Base-by-base conservation (phyloP, 2,797 vertebrate species). In the Ammospiza maritima region DNA sequence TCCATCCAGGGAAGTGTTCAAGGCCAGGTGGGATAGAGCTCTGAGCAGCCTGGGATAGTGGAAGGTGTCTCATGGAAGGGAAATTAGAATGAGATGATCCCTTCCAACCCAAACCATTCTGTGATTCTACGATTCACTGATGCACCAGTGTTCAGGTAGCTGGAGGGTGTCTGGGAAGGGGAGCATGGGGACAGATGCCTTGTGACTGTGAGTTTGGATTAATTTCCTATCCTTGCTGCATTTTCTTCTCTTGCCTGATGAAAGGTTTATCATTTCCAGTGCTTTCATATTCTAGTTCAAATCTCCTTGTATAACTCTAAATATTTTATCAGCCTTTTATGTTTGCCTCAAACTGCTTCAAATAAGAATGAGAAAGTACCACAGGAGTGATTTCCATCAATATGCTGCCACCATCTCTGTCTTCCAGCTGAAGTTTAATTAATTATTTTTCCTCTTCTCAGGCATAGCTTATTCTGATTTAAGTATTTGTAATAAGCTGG, bases 391-490 rank as follows among this genome's bases (percentile, higher is more conserved):
- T 91, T 87, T 83, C 53, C 20, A 36, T n/a, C 47, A 44, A 1
- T 58, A 10, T 81, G 38, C 76, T 84, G 47, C 32, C 77, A 84
- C 22, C 50, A 82, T 45, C 48, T 17, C 30, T 56, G 10, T 47
- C 42, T 54, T 92, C 40, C 36, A 54, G 21, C 66, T 81, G 8
- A 82, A 58, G 44, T 70, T 86, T 72, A 89, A 57, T 0, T 0
- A 72, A 82, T 66, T 62, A 44, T 38, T 92, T 96, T 82, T 71
- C 27, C 27, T 84, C 53, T 82, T 75, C 44, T 78, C 45, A 69
- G 60, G 73, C 72, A 53, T 64, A 89, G 51, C 29, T 95, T 80
- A 87, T 76, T 96, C 76, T 72, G 36, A 85, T 67, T 60, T 56
- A 74, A 56, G 38, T 47, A 69, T 64, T 36, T 92, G 78, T 65